Conservation (phyloP, 92 coral and sea anemone species). For the Porites divaricata region DNA sequence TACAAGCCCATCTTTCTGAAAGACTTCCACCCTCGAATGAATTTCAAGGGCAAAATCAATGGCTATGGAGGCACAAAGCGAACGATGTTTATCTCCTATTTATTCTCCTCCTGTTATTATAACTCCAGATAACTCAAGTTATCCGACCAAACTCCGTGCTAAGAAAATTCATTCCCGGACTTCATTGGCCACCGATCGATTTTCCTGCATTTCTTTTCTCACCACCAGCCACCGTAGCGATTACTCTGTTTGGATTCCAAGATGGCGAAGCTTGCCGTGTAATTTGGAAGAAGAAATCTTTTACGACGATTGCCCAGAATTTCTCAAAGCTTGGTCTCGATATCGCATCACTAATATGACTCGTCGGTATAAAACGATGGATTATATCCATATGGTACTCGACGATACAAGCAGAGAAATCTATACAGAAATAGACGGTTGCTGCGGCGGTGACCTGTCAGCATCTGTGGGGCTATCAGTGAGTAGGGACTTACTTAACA, state of each 20-base stretch:
- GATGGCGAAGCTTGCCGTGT: slow-evolving; percentile 92
- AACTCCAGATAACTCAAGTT: slow-evolving; percentile 61
- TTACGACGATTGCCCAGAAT: slow-evolving; percentile 89
- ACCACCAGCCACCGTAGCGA: slow-evolving; percentile 70
- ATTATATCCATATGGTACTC: slow-evolving; percentile 79
- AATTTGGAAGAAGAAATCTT: slow-evolving; percentile 80
- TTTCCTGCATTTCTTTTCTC: slow-evolving; percentile 84
- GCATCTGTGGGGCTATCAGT: slow-evolving; percentile 79
- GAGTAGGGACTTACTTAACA: slow-evolving; percentile 78
- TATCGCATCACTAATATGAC: slow-evolving; percentile 90
- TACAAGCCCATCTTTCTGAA: not conserved
- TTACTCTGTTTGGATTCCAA: slow-evolving; percentile 68
- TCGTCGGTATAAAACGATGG: slow-evolving; percentile 92
- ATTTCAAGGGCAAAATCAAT: not conserved
- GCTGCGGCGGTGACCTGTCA: slow-evolving; percentile 66
- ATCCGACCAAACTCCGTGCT: slow-evolving; percentile 68
- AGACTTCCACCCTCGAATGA: not conserved
- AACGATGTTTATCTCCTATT: slow-evolving; percentile 52
- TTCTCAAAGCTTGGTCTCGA: slow-evolving; percentile 87
- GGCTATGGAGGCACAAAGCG: slow-evolving; percentile 33
- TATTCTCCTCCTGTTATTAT: slow-evolving; percentile 74
- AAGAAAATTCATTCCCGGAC: slow-evolving; percentile 81
- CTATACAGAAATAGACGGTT: slow-evolving; percentile 54
- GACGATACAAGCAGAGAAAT: slow-evolving; percentile 41
- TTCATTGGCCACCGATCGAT: slow-evolving; percentile 82